Evolutionary conservation across 2,113 vertebrate genomes (phyloP).

Genomic region (human (Homo sapiens)): DNA sequence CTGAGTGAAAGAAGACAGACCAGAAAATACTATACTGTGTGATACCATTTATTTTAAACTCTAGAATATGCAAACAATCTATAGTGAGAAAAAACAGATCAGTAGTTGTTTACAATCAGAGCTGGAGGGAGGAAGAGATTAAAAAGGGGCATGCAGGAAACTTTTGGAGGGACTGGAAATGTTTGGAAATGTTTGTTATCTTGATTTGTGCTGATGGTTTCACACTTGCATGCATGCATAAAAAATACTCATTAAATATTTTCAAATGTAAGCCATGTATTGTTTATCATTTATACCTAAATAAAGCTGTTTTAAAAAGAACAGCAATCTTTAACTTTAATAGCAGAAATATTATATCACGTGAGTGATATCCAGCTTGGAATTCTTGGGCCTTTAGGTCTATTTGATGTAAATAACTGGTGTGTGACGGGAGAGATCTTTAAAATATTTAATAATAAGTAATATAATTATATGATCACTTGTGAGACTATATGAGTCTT

Average conservation of each 20-base stretch:
- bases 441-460: slow-evolving; percentile 28
- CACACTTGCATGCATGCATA: background rate
- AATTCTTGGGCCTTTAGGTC: background rate
- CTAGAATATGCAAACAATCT: background rate
- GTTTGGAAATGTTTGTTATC: background rate
- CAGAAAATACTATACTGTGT: background rate
- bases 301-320: background rate
- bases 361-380: background rate
- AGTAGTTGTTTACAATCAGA: background rate
- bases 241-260: background rate
- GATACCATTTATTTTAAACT: background rate
- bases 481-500: background rate
- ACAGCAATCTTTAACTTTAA: background rate
- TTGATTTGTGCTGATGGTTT: background rate
- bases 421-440: background rate
- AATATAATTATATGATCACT: background rate
- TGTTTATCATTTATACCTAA: background rate
- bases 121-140: background rate
- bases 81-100: background rate
- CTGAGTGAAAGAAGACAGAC: background rate
- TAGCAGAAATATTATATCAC: background rate
- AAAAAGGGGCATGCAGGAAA: background rate
- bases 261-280: background rate
- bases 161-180: background rate
- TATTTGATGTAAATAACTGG: slow-evolving; percentile 9